These are phyloP conservation scores for Mesochorus sp. DNA, from an alignment of 2,888 invertebrate genomes.

Conservation along the genomic window DNA sequence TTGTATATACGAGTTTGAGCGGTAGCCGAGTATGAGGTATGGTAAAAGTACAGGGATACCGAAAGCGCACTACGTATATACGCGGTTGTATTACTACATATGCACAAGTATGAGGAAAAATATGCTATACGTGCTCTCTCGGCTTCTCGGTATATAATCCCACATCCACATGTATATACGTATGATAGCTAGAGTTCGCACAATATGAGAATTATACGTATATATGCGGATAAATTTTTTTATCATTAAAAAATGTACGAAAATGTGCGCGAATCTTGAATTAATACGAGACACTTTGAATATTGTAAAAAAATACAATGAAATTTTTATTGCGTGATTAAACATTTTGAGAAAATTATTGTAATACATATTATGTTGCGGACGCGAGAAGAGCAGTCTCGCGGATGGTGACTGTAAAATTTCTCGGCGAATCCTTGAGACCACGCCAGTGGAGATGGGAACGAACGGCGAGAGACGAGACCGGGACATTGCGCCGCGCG, in stretches of 20 bases:
- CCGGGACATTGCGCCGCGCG: conserved; percentile 27
- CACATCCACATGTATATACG: conserved; percentile 1
- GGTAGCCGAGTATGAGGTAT: neutral
- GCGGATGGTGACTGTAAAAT: conserved; percentile 8
- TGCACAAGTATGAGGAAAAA: neutral
- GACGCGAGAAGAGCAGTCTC: no score
- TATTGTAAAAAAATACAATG: no score
- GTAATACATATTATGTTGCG: neutral
- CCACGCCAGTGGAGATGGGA: conserved; percentile 71
- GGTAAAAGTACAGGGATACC: conserved; percentile 12
- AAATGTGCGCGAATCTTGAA: no score
- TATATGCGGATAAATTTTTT: no score
- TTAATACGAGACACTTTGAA: no score
- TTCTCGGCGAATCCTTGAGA: conserved; percentile 76
- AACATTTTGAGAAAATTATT: neutral
- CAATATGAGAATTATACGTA: neutral
- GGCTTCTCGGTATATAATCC: neutral
- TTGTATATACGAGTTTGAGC: neutral
- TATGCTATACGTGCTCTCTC: conserved; percentile 21
- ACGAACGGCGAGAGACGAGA: conserved; percentile 58
- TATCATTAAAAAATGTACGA: no score
- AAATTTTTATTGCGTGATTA: neutral
- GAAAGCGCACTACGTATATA: neutral
- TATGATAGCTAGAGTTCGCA: neutral
- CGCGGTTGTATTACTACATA: neutral